Conservation (phyloP, 2,113 vertebrate species). For the Nyctibius bracteatus region DNA sequence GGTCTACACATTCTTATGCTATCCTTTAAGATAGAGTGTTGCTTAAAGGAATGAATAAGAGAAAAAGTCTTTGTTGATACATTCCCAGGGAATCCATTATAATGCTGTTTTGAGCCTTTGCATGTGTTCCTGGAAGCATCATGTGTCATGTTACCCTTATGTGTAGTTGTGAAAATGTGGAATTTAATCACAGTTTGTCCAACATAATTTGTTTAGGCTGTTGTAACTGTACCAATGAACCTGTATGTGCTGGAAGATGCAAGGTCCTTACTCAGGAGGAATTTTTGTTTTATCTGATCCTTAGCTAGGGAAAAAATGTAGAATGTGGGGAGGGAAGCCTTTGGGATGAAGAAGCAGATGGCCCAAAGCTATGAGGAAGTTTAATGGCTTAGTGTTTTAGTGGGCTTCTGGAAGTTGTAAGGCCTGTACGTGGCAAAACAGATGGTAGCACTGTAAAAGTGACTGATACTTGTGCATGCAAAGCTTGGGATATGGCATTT, state of each 20-base stretch:
- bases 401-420: conserved; percentile 50
- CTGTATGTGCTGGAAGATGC: neutral
- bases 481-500: conserved; percentile 20
- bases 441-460: conserved; percentile 54
- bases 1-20: neutral
- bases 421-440: conserved; percentile 34
- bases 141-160: neutral
- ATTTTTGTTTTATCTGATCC: neutral
- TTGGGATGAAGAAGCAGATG: conserved; percentile 12
- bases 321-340: neutral
- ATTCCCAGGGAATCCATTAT: neutral
- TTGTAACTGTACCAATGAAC: neutral
- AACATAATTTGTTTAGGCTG: neutral
- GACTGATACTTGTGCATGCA: neutral
- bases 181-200: neutral
- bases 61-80: neutral
- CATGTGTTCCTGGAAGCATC: neutral
- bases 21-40: neutral
- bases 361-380: conserved; percentile 5
- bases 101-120: neutral
- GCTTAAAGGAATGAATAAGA: neutral
- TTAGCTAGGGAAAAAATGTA: neutral
- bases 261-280: neutral
- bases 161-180: neutral
- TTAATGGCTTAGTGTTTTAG: conserved; percentile 41